Conservation (phyloP, 2,797 vertebrate genomes). For the Chelon labrosus region DNA sequence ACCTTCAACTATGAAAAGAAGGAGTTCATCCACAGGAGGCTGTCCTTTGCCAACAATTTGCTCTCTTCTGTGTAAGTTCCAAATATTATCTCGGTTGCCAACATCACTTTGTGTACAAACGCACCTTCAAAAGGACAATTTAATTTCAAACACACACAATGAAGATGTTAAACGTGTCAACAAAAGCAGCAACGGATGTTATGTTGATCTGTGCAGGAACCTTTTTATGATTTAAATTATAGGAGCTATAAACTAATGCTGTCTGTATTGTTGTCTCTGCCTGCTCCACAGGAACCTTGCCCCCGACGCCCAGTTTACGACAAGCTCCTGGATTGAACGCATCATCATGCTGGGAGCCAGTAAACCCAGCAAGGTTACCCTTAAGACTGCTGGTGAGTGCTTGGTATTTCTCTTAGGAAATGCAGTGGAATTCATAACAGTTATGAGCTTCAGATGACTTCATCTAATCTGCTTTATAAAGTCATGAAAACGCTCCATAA, state of each 20-base stretch:
- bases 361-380: slow-evolving; percentile 84
- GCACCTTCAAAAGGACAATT: no score
- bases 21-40: slow-evolving; percentile 87
- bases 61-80: slow-evolving; percentile 87
- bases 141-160: background rate
- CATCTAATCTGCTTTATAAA: no score
- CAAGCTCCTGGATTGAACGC: slow-evolving; percentile 89
- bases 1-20: slow-evolving; percentile 89
- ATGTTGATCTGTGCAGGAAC: no score
- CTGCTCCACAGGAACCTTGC: slow-evolving; percentile 82
- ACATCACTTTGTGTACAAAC: background rate
- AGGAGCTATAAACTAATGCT: no score
- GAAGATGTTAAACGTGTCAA: background rate
- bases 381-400: slow-evolving; percentile 84
- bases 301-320: slow-evolving; percentile 84
- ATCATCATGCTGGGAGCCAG: slow-evolving; percentile 88
- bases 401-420: background rate
- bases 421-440: no score
- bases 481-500: no score
- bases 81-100: background rate
- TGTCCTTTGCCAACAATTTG: slow-evolving; percentile 84
- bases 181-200: background rate
- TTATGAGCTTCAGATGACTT: no score
- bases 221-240: no score
- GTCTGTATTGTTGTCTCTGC: background rate